phyloP scores from a whole-genome alignment of 2,113 vertebrate species.

The Austrofundulus limnaeus region DNA sequence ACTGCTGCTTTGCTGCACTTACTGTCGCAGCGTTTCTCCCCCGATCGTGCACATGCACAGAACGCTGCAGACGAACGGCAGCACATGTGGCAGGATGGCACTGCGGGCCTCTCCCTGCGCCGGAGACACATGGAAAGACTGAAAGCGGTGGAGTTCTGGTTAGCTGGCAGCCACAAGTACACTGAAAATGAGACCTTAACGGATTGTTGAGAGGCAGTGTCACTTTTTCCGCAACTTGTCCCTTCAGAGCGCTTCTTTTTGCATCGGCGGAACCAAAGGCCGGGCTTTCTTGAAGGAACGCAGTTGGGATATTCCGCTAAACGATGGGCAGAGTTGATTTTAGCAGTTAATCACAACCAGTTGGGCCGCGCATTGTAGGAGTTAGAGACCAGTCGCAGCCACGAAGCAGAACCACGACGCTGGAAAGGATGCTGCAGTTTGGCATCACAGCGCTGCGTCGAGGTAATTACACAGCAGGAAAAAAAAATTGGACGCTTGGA shows the following conservation, averaged over 20 bases:
- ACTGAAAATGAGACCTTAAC: slow-evolving; percentile 65
- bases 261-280: slow-evolving; percentile 41
- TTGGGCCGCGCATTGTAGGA: too few relatives aligned
- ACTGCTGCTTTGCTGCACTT: slow-evolving; percentile 14
- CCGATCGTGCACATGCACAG: slow-evolving; percentile 1
- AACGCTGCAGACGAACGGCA: slow-evolving; percentile 15
- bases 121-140: slow-evolving; percentile 45
- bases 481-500: slow-evolving; percentile 7
- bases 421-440: slow-evolving; percentile 2
- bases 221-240: slow-evolving; percentile 68
- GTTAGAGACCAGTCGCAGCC: too few relatives aligned
- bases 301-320: too few relatives aligned
- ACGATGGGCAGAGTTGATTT: too few relatives aligned
- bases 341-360: too few relatives aligned
- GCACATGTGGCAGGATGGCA: slow-evolving; percentile 36
- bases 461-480: slow-evolving; percentile 37
- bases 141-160: slow-evolving; percentile 56
- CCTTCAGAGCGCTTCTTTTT: slow-evolving; percentile 38
- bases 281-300: neutral
- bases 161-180: slow-evolving; percentile 62
- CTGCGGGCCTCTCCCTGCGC: slow-evolving; percentile 38
- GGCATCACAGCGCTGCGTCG: slow-evolving; percentile 3
- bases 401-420: too few relatives aligned
- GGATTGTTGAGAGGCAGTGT: slow-evolving; percentile 54
- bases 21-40: neutral